Percentiles rank a stretch among this genome's conserved stretches.
Conservation (phyloP, 2,113 vertebrate species). For the Tyto alba region DNA sequence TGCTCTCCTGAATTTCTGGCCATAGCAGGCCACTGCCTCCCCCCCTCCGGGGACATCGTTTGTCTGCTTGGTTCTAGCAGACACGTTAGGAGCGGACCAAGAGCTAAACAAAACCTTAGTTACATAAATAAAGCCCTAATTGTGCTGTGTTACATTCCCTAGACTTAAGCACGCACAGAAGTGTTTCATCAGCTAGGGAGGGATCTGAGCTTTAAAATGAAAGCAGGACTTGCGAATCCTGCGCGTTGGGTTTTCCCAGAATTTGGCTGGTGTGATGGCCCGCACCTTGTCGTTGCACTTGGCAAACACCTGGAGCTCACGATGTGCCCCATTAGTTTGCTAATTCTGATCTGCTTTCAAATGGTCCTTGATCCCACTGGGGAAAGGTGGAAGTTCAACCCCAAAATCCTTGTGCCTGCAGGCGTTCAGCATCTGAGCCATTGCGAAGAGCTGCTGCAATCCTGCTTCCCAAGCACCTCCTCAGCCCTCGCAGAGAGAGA, state of each 20-base stretch:
- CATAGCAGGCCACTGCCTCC: not conserved
- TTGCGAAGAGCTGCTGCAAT: not conserved
- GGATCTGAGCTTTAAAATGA: not conserved
- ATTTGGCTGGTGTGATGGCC: too few relatives aligned
- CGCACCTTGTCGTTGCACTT: not conserved
- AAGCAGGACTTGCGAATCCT: not conserved
- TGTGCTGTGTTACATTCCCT: not conserved
- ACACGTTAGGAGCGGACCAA: not conserved
- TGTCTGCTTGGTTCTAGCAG: not conserved
- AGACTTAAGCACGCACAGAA: not conserved
- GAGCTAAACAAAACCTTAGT: not conserved
- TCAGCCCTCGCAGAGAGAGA: not conserved
- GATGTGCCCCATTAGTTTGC: not conserved
- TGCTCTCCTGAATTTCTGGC: not conserved
- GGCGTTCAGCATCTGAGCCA: not conserved
- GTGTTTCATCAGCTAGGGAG: not conserved
- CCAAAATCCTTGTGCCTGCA: not conserved
- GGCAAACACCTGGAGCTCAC: not conserved
- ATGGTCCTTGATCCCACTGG: not conserved
- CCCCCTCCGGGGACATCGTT: rapidly evolving
- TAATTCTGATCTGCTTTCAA: not conserved
- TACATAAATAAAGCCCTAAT: not conserved
- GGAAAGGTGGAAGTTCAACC: not conserved
- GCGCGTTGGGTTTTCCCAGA: not conserved
- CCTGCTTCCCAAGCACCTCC: not conserved